phyloP scores from a whole-genome alignment of 2,888 invertebrate genomes.

The Drosophila leonis region DNA sequence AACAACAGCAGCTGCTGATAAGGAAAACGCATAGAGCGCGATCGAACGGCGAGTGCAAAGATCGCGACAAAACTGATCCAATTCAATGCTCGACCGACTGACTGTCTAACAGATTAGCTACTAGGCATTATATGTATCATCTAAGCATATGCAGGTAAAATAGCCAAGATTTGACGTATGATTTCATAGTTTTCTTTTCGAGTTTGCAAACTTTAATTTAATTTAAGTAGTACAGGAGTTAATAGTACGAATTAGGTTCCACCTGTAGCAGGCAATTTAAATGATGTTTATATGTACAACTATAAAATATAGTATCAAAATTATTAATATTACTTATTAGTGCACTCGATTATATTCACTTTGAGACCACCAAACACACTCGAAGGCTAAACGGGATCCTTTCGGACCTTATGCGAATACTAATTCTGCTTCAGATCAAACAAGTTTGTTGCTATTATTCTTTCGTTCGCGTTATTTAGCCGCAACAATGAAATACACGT shows the following conservation, averaged over 20 bases:
- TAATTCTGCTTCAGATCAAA: conserved; percentile 20
- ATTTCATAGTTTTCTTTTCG: not conserved
- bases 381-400: conserved; percentile 21
- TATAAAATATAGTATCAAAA: not conserved
- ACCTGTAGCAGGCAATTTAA: conserved; percentile 44
- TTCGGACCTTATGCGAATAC: conserved; percentile 9
- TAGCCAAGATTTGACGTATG: not conserved
- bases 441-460: conserved; percentile 72
- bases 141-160: conserved; percentile 1
- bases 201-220: not conserved
- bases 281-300: not conserved
- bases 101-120: conserved; percentile 18
- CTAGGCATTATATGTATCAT: not conserved
- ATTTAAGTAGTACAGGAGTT: not conserved
- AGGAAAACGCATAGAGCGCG: conserved; percentile 47
- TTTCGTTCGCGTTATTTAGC: conserved; percentile 49
- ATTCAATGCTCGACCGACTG: conserved; percentile 17
- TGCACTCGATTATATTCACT: conserved; percentile 18
- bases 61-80: conserved; percentile 54
- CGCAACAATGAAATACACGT: conserved; percentile 52
- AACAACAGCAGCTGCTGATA: conserved; percentile 52
- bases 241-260: conserved; percentile 4
- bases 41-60: conserved; percentile 55
- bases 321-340: conserved; percentile 1
- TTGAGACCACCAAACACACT: conserved; percentile 17